Evolutionary conservation across 1,140 invertebrate genomes (phyloP).

Genomic region (Philotrypesis tridentata): DNA sequence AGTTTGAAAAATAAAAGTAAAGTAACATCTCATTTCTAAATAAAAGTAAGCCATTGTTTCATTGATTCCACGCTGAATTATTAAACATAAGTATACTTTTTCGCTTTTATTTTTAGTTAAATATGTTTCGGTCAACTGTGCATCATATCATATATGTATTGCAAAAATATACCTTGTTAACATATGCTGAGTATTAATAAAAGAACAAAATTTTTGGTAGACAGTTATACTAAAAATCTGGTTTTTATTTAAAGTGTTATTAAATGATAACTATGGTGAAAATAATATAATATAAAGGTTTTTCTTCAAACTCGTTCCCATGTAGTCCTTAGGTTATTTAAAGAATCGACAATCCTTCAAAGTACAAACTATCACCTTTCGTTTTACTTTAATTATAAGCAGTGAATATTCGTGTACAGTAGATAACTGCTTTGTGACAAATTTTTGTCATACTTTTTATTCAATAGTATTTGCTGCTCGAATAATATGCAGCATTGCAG

Average conservation of each 20-base stretch:
- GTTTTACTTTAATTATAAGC: slow-evolving; percentile 32
- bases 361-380: slow-evolving; percentile 41
- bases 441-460: slow-evolving; percentile 36
- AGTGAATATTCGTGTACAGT: slow-evolving; percentile 22
- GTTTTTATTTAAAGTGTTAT: slow-evolving; percentile 42
- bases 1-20: slow-evolving; percentile 28
- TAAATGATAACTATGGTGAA: slow-evolving; percentile 36
- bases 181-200: background rate
- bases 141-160: background rate
- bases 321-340: slow-evolving; percentile 14
- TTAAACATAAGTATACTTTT: slow-evolving; percentile 21
- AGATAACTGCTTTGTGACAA: slow-evolving; percentile 24
- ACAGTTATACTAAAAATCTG: slow-evolving; percentile 32
- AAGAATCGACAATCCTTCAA: slow-evolving; percentile 31
- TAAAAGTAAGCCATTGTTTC: background rate
- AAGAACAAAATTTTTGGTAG: slow-evolving; percentile 6
- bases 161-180: background rate
- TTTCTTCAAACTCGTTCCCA: slow-evolving; percentile 9
- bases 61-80: slow-evolving; percentile 22
- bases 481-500: slow-evolving; percentile 22
- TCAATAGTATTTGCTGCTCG: slow-evolving; percentile 18
- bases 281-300: slow-evolving; percentile 27
- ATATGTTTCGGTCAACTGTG: background rate
- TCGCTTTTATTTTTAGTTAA: background rate
- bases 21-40: slow-evolving; percentile 15